Base-by-base conservation (phyloP, 2,797 vertebrate species). In the Huso huso region DNA sequence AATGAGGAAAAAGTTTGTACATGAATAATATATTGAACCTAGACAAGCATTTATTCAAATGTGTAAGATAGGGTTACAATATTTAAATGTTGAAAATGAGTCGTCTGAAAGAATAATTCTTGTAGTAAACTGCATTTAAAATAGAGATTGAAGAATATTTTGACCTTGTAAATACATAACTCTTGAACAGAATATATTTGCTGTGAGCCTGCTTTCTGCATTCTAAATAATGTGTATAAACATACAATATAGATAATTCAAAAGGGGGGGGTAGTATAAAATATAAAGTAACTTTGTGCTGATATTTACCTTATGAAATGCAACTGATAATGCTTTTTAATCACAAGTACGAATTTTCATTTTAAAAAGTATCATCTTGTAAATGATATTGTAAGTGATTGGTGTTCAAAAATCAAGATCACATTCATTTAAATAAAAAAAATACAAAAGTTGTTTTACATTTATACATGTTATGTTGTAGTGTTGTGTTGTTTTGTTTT, bases 361-460 rank as follows among this genome's bases (percentile, higher is more conserved):
- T 37, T 62, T 62, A 18, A 48, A 23, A 37, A 62, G 13, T 62
- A 13, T 48, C 6, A 62, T 62, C 18, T 62, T 62, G 61, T 62
- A 62, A 55, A 62, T 7, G 8, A 10, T 62, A 62, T 18, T 62
- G 61, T 62, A 62, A 62, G 9, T 62, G 61, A 7, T 62, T 9
- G 18, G 23, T 62, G 61, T 62, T 37, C 7, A 62, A 15, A 62
- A 37, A 37, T 48, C 48, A 48, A 62, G 48, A 18, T 62, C 60
- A 62, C 60, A 62, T 18, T 9, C 60, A 62, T 62, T 62, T 62
- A 62, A 62, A 62, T 62, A 62, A 62, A 62, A 18, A 18, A 62
- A 23, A 58, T 12, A n/a, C 55, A n/a, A 60, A 18, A 60, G 7
- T 55, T 55, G 6, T 55, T 62, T 18, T 62, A 62, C 61, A 23